phyloP scores from a whole-genome alignment of 2,797 vertebrate species.

The Gambelia wislizenii region DNA sequence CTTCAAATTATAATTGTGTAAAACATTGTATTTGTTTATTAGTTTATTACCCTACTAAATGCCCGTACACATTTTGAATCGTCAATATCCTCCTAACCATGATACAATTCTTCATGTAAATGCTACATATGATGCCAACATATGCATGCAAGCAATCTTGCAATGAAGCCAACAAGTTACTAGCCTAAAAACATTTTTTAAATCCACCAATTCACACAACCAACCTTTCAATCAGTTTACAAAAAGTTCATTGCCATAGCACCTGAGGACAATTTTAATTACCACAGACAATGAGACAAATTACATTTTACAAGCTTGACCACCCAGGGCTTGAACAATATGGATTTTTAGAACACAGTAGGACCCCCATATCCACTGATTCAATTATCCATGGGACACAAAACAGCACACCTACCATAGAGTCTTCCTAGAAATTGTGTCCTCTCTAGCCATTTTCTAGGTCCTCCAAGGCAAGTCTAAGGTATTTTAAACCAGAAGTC shows the following conservation, averaged over 20 bases:
- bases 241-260: neutral
- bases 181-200: neutral
- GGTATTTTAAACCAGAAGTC: too few species aligned
- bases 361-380: too few species aligned
- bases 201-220: neutral
- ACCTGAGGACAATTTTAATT: neutral
- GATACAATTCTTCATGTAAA: neutral
- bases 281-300: neutral
- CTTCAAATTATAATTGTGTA: neutral
- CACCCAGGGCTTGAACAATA: neutral
- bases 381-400: too few species aligned
- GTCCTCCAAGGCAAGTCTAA: too few species aligned
- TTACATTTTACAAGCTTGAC: neutral
- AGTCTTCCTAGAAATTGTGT: too few species aligned
- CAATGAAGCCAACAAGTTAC: neutral
- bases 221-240: neutral
- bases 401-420: too few species aligned
- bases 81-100: neutral
- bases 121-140: neutral
- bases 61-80: neutral
- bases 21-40: neutral
- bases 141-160: neutral
- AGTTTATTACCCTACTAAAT: neutral
- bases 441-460: too few species aligned
- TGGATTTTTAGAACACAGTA: too few species aligned